Evolutionary conservation across 2,113 vertebrate species (phyloP).

Genomic region (Mesoclemmys tuberculata): DNA sequence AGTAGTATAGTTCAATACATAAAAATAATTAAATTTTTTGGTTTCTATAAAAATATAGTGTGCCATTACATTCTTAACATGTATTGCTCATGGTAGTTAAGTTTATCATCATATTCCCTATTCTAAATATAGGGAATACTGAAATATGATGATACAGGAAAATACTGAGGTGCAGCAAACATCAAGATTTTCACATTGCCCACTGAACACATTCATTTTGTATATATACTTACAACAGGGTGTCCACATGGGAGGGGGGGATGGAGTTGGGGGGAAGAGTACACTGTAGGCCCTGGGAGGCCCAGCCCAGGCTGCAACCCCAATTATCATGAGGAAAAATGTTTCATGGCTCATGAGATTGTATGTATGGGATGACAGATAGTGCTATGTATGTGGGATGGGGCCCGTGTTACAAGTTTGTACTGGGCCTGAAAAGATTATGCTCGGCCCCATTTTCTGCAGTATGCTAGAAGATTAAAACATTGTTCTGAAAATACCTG

Average conservation of each 20-base stretch:
- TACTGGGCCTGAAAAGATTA: no score
- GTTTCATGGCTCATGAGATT: no score
- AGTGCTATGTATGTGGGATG: no score
- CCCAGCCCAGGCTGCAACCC: no score
- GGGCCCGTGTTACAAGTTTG: no score
- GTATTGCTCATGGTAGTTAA: neutral
- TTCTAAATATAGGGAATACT: neutral
- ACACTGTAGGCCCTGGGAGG: no score
- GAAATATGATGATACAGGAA: neutral
- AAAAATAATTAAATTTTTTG: neutral
- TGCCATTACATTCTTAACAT: neutral
- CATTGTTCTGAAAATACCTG: neutral
- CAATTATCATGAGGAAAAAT: no score
- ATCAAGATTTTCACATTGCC: neutral
- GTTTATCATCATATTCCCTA: neutral
- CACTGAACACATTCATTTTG: neutral
- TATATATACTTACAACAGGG: neutral
- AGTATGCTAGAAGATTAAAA: neutral
- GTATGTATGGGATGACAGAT: no score
- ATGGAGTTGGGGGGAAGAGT: no score
- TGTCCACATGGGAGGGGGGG: no score
- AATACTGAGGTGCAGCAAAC: neutral
- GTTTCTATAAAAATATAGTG: neutral
- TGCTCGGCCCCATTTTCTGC: neutral
- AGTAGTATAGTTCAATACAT: neutral